phyloP scores from a whole-genome alignment of 2,888 invertebrate genomes.

The Conchocele bisecta region DNA sequence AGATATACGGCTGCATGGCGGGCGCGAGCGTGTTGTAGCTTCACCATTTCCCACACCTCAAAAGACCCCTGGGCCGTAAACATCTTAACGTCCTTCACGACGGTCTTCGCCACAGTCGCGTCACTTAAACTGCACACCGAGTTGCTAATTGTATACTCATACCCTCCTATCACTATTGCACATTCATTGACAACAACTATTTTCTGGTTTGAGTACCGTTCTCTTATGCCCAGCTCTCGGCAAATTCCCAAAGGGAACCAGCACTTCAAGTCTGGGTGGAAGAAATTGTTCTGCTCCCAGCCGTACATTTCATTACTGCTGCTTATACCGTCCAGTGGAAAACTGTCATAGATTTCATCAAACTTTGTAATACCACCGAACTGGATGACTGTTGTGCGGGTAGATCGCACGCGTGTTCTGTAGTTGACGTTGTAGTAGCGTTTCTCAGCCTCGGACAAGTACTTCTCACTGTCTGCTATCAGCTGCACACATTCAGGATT shows the following conservation, averaged over 20 bases:
- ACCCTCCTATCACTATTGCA: conserved; percentile 57
- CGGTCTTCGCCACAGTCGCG: conserved; percentile 43
- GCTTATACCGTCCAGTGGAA: conserved; percentile 34
- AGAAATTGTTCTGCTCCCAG: conserved; percentile 58
- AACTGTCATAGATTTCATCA: conserved; percentile 43
- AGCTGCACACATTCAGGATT: conserved; percentile 53
- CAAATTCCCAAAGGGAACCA: conserved; percentile 61
- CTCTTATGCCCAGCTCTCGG: conserved; percentile 42
- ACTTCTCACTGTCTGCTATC: conserved; percentile 45
- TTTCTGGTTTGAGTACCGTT: conserved; percentile 44
- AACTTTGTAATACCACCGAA: conserved; percentile 58
- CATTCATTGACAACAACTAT: conserved; percentile 60
- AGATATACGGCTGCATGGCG: conserved; percentile 58
- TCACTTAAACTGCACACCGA: too few species aligned
- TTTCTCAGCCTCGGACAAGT: conserved; percentile 50
- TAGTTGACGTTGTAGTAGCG: conserved; percentile 46
- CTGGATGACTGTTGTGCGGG: conserved; percentile 54
- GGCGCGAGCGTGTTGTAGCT: conserved; percentile 54
- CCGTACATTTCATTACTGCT: conserved; percentile 38
- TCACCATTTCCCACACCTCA: conserved; percentile 53
- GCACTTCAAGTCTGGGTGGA: conserved; percentile 53
- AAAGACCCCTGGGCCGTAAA: conserved; percentile 49
- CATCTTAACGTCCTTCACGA: conserved; percentile 53
- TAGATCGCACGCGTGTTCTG: conserved; percentile 55
- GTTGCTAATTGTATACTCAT: conserved; percentile 54